Conservation (phyloP, 1,140 invertebrate species). For the Tetragnatha versicolor region DNA sequence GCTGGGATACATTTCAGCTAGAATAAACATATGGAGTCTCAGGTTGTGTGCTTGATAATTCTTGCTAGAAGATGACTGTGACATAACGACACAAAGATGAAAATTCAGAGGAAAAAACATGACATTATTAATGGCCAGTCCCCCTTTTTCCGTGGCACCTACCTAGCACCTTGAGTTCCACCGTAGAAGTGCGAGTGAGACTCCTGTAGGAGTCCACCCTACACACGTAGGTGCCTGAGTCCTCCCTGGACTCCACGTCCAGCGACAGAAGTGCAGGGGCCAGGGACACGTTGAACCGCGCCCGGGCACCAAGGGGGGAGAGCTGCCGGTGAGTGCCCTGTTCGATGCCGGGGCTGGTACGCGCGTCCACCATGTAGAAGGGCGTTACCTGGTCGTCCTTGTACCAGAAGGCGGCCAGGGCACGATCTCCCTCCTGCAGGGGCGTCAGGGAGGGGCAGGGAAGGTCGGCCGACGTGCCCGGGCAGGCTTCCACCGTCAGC, state of each 20-base stretch:
- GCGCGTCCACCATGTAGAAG: conserved; percentile 69
- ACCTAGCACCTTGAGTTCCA: conserved; percentile 69
- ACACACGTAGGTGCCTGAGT: conserved; percentile 85
- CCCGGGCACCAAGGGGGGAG: conserved; percentile 15
- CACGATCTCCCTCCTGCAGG: conserved; percentile 57
- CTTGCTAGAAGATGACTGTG: too few species aligned
- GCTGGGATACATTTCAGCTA: too few species aligned
- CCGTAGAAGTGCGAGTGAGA: conserved; percentile 68
- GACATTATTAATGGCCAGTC: background rate
- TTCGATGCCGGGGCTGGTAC: conserved; percentile 6
- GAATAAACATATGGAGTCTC: too few species aligned
- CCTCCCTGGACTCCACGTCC: conserved; percentile 77
- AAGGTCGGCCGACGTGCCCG: conserved; percentile 1
- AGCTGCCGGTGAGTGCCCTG: conserved; percentile 17
- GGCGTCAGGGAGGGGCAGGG: conserved; percentile 21
- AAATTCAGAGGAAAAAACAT: background rate
- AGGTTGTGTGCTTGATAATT: too few species aligned
- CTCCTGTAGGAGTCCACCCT: conserved; percentile 88
- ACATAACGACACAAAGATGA: too few species aligned
- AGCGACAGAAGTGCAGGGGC: conserved; percentile 76
- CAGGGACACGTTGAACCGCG: conserved; percentile 21
- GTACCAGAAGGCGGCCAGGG: conserved; percentile 80
- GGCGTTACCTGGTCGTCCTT: conserved; percentile 78
- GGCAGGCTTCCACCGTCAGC: conserved; percentile 25
- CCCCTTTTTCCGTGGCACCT: too few species aligned